A percentile compares a stretch with the other conserved stretches of the same genome.
These are phyloP conservation scores for Columba janthina DNA, from an alignment of 2,113 vertebrate genomes.

Conservation along the genomic window DNA sequence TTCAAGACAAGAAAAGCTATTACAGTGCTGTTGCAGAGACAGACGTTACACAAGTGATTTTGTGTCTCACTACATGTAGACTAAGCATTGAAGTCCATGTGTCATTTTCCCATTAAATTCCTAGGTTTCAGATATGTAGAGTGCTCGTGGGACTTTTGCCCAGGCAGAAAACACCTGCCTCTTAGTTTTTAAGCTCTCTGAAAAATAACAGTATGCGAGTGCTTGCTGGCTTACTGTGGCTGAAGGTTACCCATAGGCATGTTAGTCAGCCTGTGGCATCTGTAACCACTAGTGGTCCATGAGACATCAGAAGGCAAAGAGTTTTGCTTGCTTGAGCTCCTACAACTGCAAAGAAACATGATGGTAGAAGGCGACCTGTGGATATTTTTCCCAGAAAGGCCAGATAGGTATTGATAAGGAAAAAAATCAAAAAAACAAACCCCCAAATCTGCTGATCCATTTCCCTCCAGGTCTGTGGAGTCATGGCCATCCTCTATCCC, in stretches of 20 bases:
- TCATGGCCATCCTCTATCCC: accelerated
- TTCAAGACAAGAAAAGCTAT: neutral
- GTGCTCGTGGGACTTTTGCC: neutral
- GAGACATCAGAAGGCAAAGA: neutral
- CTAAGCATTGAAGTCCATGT: neutral
- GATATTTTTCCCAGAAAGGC: neutral
- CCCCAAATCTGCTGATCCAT: neutral
- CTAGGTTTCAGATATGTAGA: neutral
- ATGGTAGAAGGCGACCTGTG: neutral
- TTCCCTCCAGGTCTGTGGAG: neutral
- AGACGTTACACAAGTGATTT: neutral
- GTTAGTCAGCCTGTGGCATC: neutral
- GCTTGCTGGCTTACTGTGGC: neutral
- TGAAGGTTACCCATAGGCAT: neutral
- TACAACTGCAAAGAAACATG: neutral
- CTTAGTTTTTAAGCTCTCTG: neutral
- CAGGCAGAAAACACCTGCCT: neutral
- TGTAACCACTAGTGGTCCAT: neutral
- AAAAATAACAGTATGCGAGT: neutral
- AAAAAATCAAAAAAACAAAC: neutral
- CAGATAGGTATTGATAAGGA: neutral
- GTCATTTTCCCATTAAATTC: neutral
- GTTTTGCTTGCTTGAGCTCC: neutral
- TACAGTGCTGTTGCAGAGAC: neutral
- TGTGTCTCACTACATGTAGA: neutral